These are phyloP conservation scores for Lepus americanus DNA, from an alignment of 2,113 vertebrate genomes.

Conservation along the genomic window DNA sequence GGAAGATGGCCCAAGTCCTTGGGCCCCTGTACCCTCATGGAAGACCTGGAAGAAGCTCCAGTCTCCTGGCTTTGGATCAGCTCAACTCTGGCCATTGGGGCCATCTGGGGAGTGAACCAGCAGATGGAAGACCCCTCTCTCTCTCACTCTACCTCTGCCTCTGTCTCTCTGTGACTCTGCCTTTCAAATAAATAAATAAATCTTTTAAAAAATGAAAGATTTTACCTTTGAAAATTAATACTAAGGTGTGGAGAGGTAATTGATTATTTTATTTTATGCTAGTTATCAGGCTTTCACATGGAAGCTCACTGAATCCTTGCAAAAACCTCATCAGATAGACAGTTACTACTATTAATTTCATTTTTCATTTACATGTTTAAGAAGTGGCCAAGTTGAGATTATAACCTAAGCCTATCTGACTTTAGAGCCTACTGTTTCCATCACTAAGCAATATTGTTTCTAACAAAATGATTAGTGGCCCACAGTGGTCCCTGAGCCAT, in stretches of 20 bases:
- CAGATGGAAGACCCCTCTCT: no score
- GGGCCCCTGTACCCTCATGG: no score
- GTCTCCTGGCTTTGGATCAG: no score
- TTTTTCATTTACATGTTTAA: conserved; percentile 13
- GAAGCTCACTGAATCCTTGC: conserved; percentile 39
- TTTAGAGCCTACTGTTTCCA: not conserved
- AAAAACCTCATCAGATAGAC: conserved; percentile 17
- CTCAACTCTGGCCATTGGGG: no score
- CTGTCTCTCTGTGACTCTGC: no score
- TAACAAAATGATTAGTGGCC: conserved; percentile 38
- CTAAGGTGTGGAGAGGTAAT: not conserved
- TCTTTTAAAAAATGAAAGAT: not conserved
- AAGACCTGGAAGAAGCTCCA: no score
- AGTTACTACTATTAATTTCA: conserved; percentile 3
- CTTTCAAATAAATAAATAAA: no score
- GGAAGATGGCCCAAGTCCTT: no score
- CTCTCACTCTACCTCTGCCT: no score
- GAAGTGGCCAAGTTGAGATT: not conserved
- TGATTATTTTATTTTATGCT: not conserved
- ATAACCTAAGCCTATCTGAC: conserved; percentile 1
- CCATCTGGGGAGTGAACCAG: no score
- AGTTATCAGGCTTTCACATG: not conserved
- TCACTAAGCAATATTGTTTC: conserved; percentile 39
- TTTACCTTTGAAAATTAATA: not conserved
- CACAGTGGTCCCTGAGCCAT: not conserved